phyloP scores from a whole-genome alignment of 2,888 invertebrate species.

The Cremastinae sp. region DNA sequence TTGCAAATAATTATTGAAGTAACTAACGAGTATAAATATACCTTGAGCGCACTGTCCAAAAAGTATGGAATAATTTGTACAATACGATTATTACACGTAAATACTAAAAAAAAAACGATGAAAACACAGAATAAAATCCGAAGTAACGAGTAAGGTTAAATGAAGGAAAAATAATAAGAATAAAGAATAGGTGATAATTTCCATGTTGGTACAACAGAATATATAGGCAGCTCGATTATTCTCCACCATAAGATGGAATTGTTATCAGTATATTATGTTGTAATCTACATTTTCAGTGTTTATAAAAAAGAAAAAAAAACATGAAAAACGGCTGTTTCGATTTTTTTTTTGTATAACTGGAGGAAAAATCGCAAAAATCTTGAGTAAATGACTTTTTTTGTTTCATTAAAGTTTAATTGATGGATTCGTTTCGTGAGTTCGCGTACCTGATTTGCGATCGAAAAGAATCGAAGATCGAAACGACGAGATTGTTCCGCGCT shows the following conservation, averaged over 20 bases:
- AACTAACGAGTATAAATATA: constrained; percentile 65
- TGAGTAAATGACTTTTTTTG: too few relatives aligned
- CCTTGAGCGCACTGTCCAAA: constrained; percentile 76
- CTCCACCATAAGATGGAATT: constrained; percentile 75
- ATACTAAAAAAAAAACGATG: constrained; percentile 35
- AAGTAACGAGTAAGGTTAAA: constrained; percentile 7
- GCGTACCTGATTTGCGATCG: constrained; percentile 78
- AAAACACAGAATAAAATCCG: constrained; percentile 2
- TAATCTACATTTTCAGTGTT: constrained; percentile 78
- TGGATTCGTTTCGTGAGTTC: constrained; percentile 54
- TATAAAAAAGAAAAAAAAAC: constrained; percentile 67
- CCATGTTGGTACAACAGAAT: constrained; percentile 77
- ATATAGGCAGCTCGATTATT: constrained; percentile 73
- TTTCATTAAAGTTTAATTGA: background rate
- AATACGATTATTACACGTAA: constrained; percentile 75
- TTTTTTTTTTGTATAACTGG: constrained; percentile 46
- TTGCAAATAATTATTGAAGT: constrained; percentile 70
- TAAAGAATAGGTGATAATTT: constrained; percentile 73
- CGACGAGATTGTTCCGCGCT: background rate
- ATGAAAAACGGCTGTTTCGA: constrained; percentile 71
- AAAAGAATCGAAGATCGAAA: constrained; percentile 58
- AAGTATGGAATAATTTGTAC: constrained; percentile 78
- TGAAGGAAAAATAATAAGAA: constrained; percentile 39
- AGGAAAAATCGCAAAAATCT: background rate
- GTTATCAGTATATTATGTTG: constrained; percentile 77